These are phyloP conservation scores for Itoplectis maculator DNA, from an alignment of 2,888 invertebrate genomes.

Conservation along the genomic window DNA sequence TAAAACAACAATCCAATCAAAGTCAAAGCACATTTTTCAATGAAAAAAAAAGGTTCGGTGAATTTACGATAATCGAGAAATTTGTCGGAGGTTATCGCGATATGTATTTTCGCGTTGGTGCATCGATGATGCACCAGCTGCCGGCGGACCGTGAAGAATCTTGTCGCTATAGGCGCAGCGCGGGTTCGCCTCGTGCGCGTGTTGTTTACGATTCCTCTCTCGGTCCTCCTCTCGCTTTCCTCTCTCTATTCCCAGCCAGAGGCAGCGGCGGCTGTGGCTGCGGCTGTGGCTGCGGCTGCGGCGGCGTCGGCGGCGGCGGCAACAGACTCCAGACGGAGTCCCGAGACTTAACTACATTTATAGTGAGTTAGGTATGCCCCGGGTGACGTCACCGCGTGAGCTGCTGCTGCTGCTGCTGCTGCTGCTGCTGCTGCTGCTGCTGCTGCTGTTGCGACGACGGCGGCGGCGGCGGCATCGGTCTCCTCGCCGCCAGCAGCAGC, in stretches of 20 bases:
- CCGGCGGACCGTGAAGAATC: conserved; percentile 7
- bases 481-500: conserved; percentile 29
- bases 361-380: conserved; percentile 67
- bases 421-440: conserved; percentile 34
- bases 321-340: conserved; percentile 55
- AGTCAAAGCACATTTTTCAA: neutral
- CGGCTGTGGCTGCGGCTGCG: too few species aligned
- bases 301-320: conserved; percentile 37
- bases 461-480: conserved; percentile 44
- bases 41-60: neutral
- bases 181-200: conserved; percentile 24
- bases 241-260: conserved; percentile 37
- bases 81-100: neutral
- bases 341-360: conserved; percentile 65
- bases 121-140: conserved; percentile 39
- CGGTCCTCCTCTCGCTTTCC: conserved; percentile 38
- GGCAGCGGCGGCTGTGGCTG: conserved; percentile 9
- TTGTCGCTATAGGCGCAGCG: conserved; percentile 21
- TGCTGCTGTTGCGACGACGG: neutral
- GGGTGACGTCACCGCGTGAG: conserved; percentile 63
- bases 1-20: neutral
- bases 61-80: neutral
- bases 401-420: conserved; percentile 18
- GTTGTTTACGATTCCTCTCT: conserved; percentile 61
- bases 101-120: neutral